Percentiles rank a stretch among this genome's conserved stretches.
These are phyloP conservation scores for Cynopterus sphinx DNA, from an alignment of 2,797 vertebrate species.

Conservation along the genomic window DNA sequence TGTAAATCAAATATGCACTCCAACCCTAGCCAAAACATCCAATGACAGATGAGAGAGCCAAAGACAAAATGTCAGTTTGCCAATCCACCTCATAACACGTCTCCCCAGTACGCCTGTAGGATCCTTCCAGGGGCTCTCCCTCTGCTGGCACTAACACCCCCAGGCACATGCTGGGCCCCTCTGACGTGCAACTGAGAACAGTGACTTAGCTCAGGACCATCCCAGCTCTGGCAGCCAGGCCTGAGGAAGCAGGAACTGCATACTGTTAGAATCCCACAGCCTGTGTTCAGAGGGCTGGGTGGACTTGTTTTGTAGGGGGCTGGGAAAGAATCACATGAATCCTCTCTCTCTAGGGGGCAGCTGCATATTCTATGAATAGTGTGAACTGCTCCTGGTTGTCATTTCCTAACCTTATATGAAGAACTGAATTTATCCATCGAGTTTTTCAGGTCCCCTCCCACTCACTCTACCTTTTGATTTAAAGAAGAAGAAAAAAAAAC, in stretches of 20 bases:
- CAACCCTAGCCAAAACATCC: not conserved
- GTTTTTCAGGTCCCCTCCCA: not conserved
- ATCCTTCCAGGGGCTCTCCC: rapidly evolving
- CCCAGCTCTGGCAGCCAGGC: not conserved
- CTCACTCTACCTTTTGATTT: not conserved
- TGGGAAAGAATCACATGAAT: not conserved
- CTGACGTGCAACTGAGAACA: not conserved
- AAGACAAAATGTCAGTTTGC: not conserved
- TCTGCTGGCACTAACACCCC: not conserved
- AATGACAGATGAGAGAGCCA: not conserved
- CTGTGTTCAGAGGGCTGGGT: not conserved
- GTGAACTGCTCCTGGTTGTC: not conserved
- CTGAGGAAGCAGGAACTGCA: not conserved
- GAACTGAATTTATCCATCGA: not conserved
- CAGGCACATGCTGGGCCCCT: not conserved
- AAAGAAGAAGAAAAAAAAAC: not conserved
- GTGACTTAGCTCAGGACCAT: not conserved
- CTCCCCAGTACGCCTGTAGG: not conserved
- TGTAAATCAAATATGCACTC: not conserved
- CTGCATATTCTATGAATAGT: not conserved
- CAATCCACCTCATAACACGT: rapidly evolving
- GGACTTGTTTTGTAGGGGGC: not conserved
- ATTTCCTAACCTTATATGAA: slow-evolving; percentile 11
- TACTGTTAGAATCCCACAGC: not conserved
- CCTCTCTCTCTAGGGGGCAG: not conserved